Conservation (phyloP, 2,113 vertebrate genomes). For the Anhinga rufa region DNA sequence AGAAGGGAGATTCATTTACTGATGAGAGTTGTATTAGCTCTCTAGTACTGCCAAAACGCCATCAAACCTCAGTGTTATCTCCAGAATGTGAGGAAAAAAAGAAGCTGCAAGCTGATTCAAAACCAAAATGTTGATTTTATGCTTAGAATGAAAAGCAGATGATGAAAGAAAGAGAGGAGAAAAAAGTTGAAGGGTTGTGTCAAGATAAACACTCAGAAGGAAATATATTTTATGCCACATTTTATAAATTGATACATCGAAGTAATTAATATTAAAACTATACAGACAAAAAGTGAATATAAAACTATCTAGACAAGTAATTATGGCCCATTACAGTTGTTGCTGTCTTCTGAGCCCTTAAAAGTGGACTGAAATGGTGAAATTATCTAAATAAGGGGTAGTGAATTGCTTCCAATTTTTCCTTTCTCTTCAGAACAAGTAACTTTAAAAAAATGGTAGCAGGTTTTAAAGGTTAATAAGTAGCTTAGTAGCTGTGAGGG, state of each 20-base stretch:
- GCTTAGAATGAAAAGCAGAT: not conserved
- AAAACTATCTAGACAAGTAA: not conserved
- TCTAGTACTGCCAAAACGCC: not conserved
- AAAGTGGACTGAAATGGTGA: not conserved
- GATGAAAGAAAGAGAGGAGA: not conserved
- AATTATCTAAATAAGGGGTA: not conserved
- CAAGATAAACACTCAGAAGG: not conserved
- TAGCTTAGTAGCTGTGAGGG: not conserved
- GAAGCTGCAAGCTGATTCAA: not conserved
- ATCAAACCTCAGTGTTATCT: not conserved
- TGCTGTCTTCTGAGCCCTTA: not conserved
- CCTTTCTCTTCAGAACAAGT: not conserved
- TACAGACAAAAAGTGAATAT: not conserved
- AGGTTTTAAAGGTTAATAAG: not conserved
- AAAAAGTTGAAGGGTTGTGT: not conserved
- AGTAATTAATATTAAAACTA: not conserved
- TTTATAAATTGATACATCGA: too few relatives aligned
- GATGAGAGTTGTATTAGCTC: not conserved
- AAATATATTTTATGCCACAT: not conserved
- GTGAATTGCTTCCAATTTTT: not conserved
- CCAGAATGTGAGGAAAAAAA: not conserved
- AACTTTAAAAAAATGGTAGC: not conserved
- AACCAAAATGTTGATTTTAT: not conserved
- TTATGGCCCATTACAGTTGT: not conserved
- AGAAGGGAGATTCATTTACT: not conserved